Conservation (phyloP, 2,797 vertebrate genomes). For the Sphenodon punctatus region DNA sequence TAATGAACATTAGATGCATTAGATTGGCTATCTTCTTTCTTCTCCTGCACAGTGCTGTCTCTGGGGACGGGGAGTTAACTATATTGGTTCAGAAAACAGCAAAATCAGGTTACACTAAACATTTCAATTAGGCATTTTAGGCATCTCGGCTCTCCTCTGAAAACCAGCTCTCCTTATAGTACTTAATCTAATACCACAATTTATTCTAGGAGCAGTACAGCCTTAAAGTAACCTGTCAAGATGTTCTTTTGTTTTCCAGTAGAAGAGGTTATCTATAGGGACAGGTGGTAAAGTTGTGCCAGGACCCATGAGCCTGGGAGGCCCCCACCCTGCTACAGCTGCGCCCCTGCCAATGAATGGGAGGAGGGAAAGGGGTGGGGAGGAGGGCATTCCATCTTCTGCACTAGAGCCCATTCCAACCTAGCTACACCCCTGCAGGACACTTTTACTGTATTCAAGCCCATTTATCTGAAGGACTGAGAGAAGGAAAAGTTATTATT, state of each 20-base stretch:
- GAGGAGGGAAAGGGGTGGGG: too few relatives aligned
- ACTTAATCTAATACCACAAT: neutral
- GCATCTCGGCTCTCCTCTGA: constrained; percentile 8
- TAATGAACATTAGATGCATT: constrained; percentile 37
- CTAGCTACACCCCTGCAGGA: too few relatives aligned
- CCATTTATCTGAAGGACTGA: neutral
- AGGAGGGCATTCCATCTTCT: too few relatives aligned
- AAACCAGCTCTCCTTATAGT: neutral
- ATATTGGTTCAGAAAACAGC: neutral
- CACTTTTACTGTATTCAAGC: too few relatives aligned
- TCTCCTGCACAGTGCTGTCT: neutral
- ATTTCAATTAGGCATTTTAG: constrained; percentile 29
- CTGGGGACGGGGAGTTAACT: neutral
- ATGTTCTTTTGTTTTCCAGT: neutral
- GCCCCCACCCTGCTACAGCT: too few relatives aligned
- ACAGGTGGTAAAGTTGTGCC: too few relatives aligned
- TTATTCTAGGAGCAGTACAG: constrained; percentile 34
- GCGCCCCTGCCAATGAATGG: too few relatives aligned
- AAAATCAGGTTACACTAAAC: neutral
- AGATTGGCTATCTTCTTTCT: neutral
- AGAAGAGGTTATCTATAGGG: too few relatives aligned
- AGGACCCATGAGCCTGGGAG: too few relatives aligned
- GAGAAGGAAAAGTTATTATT: too few relatives aligned
- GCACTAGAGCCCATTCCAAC: too few relatives aligned
- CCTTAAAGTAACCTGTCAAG: neutral